Evolutionary conservation across 2,797 vertebrate species (phyloP).

Genomic region (Ciconia nigra): DNA sequence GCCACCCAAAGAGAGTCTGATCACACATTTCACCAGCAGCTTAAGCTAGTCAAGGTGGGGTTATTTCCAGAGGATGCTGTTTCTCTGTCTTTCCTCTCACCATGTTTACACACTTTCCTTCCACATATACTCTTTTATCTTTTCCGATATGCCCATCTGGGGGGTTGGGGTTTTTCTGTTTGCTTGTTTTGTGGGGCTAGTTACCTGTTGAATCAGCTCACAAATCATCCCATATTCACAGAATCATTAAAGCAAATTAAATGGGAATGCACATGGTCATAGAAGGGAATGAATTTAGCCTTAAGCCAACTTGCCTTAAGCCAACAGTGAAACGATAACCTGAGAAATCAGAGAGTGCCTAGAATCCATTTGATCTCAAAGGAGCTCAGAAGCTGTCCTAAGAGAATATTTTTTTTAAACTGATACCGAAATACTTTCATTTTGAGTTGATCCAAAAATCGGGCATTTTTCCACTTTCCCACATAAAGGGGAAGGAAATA

Average conservation of each 20-base stretch:
- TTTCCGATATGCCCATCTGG: neutral
- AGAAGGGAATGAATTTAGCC: neutral
- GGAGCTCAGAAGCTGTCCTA: neutral
- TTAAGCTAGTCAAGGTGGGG: neutral
- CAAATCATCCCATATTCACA: neutral
- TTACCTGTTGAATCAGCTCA: neutral
- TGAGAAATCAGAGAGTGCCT: neutral
- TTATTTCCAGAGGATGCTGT: neutral
- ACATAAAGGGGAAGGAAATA: neutral
- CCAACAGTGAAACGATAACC: neutral
- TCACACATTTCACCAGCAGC: neutral
- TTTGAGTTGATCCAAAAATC: neutral
- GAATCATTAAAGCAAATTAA: conserved; percentile 15
- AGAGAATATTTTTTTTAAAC: neutral
- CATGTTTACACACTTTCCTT: neutral
- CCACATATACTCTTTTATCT: neutral
- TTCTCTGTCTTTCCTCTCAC: neutral
- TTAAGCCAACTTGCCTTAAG: neutral
- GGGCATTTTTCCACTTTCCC: neutral
- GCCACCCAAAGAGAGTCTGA: neutral
- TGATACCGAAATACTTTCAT: neutral
- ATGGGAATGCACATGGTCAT: neutral
- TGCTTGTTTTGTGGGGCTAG: neutral
- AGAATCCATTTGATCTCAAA: neutral
- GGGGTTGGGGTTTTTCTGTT: neutral